Evolutionary conservation across 2,888 invertebrate genomes (phyloP), one percentile per base, ranked within the genome.

Genomic region (Tanytarsus gracilentus): DNA sequence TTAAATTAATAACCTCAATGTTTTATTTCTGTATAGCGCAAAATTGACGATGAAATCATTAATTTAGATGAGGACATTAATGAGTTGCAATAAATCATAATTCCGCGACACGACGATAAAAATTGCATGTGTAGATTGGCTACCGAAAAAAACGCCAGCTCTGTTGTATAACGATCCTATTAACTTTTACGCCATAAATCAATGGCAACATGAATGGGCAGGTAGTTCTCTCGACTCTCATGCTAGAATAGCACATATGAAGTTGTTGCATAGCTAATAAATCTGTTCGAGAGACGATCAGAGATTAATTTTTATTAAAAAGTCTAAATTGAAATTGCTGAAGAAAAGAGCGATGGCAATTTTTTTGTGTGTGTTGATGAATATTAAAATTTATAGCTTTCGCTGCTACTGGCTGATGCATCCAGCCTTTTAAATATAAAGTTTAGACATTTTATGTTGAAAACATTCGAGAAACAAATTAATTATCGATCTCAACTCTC

Each of bases 331-430:
- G 52, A 52, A 33, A n/a, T n/a, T n/a, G n/a, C n/a, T n/a, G n/a
- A n/a, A n/a, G n/a, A n/a, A n/a, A n/a, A n/a, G n/a, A n/a, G n/a
- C n/a, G n/a, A n/a, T n/a, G n/a, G n/a, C n/a, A n/a, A n/a, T n/a
- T n/a, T n/a, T n/a, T n/a, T n/a, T n/a, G n/a, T n/a, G n/a, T n/a
- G n/a, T n/a, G n/a, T n/a, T n/a, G n/a, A n/a, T n/a, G n/a, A 26
- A 55, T 55, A 39, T 55, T 55, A 55, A 55, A 55, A 55, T 55
- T 55, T 55, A 55, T 55, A 9, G 39, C 55, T 55, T 40, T 39
- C 23, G 25, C 30, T 33, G 26, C 53, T 25, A 30, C n/a, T n/a
- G n/a, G n/a, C n/a, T n/a, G n/a, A n/a, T n/a, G n/a, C n/a, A n/a
- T n/a, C n/a, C n/a, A n/a, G n/a, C n/a, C n/a, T n/a, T n/a, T n/a